Conservation (phyloP, 2,113 vertebrate species). For the Pterophyllum scalare region DNA sequence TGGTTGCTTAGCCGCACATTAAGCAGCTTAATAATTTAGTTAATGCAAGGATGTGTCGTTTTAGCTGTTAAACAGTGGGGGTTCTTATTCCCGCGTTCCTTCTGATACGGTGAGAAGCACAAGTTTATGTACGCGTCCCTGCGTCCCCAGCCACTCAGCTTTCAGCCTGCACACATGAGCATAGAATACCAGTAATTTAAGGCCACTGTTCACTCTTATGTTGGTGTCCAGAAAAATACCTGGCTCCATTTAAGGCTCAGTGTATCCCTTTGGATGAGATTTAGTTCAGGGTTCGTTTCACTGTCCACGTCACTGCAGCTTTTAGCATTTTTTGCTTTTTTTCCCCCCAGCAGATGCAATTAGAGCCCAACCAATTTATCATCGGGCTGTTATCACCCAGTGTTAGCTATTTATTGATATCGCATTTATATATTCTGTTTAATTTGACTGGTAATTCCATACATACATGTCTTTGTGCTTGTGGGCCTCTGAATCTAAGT, state of each 20-base stretch:
- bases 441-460: too few relatives aligned
- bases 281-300: background rate
- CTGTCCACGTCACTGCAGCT: background rate
- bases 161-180: background rate
- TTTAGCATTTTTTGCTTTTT: background rate
- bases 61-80: background rate
- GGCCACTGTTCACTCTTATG: background rate
- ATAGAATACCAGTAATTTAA: background rate
- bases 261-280: background rate
- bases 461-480: too few relatives aligned
- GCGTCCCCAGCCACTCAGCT: background rate
- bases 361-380: background rate
- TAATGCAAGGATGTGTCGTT: background rate
- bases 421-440: background rate
- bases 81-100: background rate
- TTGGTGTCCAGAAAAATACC: background rate
- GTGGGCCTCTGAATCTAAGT: too few relatives aligned
- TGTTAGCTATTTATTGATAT: background rate
- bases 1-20: background rate
- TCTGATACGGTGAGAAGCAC: background rate
- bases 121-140: background rate
- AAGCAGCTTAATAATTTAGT: slow-evolving; percentile 2
- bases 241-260: background rate
- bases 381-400: too few relatives aligned
- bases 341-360: background rate